These are phyloP conservation scores for Anolis sagrei DNA, from an alignment of 2,113 vertebrate genomes.

Conservation along the genomic window DNA sequence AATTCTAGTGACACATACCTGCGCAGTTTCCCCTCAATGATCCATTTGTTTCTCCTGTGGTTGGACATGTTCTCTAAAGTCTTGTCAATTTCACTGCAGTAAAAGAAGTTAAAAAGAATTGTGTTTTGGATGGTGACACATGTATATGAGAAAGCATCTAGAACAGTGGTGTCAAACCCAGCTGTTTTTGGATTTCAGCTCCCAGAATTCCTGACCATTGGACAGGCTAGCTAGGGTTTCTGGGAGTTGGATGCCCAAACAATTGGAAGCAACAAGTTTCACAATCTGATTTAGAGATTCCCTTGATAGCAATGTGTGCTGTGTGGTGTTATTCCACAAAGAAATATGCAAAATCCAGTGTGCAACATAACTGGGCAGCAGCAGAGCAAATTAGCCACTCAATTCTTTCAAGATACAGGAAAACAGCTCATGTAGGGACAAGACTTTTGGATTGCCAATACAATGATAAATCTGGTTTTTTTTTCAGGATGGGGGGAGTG, in stretches of 20 bases:
- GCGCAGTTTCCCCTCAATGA: slow-evolving; percentile 92
- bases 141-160: not conserved
- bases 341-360: not conserved
- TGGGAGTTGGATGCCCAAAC: no score
- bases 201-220: no score
- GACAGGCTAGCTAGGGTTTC: no score
- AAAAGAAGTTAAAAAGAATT: not conserved
- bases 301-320: not conserved
- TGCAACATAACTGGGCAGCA: not conserved
- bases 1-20: slow-evolving; percentile 76
- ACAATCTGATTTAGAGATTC: not conserved
- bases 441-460: not conserved
- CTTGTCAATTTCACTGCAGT: slow-evolving; percentile 92
- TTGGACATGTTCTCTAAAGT: slow-evolving; percentile 91
- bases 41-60: slow-evolving; percentile 96
- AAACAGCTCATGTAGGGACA: not conserved
- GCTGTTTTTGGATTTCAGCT: no score
- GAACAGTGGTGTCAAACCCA: no score
- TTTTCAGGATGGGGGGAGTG: not conserved
- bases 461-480: not conserved
- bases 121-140: not conserved
- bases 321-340: no score
- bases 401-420: not conserved
- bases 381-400: not conserved
- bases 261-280: no score